Evolutionary conservation across 53 echinoderm and acorn worm genomes (phyloP).

Genomic region (Glandiceps talaboti): DNA sequence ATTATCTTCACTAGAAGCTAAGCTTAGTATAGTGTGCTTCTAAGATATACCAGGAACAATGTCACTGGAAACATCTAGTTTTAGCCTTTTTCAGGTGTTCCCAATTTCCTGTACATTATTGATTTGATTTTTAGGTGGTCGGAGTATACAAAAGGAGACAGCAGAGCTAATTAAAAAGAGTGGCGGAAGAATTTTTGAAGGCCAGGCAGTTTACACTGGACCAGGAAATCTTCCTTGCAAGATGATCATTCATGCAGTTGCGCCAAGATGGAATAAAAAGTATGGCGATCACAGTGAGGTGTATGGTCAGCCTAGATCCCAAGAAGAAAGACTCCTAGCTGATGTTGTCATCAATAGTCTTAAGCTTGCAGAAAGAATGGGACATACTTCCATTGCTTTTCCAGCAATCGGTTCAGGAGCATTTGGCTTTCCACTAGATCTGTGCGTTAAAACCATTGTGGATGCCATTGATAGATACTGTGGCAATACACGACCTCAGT

Average conservation of each 20-base stretch:
- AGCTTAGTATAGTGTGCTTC: too few relatives aligned
- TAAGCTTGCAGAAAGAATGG: slow-evolving; percentile 8
- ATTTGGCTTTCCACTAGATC: slow-evolving; percentile 26
- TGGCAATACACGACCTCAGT: neutral
- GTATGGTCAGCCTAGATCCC: neutral
- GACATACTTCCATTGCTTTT: slow-evolving; percentile 17
- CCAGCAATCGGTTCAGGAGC: slow-evolving; percentile 38
- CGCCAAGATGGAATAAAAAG: slow-evolving; percentile 6
- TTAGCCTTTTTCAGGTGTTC: too few relatives aligned
- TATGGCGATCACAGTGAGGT: neutral
- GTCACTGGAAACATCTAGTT: too few relatives aligned
- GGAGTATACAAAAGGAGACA: slow-evolving; percentile 22
- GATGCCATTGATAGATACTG: slow-evolving; percentile 23
- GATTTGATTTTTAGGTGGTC: too few relatives aligned
- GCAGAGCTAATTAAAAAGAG: slow-evolving; percentile 9
- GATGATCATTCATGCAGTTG: slow-evolving; percentile 37
- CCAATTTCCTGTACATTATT: too few relatives aligned
- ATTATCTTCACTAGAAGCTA: too few relatives aligned
- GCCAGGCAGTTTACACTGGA: slow-evolving; percentile 22
- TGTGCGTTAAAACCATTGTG: slow-evolving; percentile 18
- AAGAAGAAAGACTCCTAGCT: slow-evolving; percentile 14
- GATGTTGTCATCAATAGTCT: slow-evolving; percentile 6
- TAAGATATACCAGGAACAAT: too few relatives aligned
- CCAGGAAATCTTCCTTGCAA: slow-evolving; percentile 24
- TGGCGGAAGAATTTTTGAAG: slow-evolving; percentile 9